Evolutionary conservation across 2,797 vertebrate genomes (phyloP).

Genomic region (Coccyzus lansbergi): DNA sequence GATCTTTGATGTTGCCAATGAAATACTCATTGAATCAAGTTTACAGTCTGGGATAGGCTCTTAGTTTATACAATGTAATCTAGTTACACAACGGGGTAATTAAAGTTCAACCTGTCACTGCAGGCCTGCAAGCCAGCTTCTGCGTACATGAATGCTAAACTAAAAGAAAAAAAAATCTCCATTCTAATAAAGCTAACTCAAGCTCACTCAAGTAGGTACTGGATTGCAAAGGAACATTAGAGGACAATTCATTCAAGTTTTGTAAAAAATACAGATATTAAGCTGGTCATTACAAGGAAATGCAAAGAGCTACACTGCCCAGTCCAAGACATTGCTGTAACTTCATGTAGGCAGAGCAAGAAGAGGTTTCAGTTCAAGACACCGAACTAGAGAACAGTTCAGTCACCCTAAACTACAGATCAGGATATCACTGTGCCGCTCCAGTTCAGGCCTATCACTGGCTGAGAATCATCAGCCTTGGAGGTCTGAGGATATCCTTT

Average conservation of each 20-base stretch:
- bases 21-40: background rate
- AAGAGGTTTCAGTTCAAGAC: background rate
- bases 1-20: background rate
- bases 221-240: background rate
- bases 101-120: background rate
- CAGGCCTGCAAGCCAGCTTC: background rate
- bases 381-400: background rate
- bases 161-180: background rate
- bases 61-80: background rate
- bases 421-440: background rate
- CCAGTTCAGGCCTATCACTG: background rate
- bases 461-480: background rate
- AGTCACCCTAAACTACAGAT: background rate
- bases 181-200: background rate
- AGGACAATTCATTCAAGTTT: background rate
- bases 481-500: background rate
- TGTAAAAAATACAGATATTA: background rate
- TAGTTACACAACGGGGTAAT: background rate
- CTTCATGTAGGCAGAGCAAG: background rate
- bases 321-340: background rate
- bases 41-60: background rate
- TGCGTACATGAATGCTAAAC: background rate
- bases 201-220: background rate
- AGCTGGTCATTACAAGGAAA: background rate
- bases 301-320: background rate